Conservation (phyloP, 2,888 invertebrate species). For the Drosophila pseudotakahashii region DNA sequence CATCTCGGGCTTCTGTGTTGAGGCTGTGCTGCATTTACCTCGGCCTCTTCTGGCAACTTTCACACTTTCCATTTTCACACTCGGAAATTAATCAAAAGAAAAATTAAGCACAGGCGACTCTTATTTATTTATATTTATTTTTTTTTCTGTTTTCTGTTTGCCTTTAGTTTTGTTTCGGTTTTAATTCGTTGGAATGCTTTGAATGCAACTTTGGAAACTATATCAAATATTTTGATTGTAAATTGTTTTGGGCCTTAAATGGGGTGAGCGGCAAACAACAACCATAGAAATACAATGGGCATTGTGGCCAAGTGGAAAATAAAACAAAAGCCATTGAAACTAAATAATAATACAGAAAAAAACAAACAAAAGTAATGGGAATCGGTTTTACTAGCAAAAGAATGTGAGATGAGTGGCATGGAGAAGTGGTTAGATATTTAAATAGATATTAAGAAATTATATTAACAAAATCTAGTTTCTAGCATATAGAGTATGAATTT, state of each 20-base stretch:
- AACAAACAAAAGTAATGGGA: constrained; percentile 12
- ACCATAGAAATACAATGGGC: constrained; percentile 34
- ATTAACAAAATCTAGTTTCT: too few relatives aligned
- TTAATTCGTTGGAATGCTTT: constrained; percentile 32
- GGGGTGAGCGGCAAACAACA: constrained; percentile 27
- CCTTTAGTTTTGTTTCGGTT: constrained; percentile 24
- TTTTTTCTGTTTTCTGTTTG: neutral
- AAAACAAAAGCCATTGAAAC: constrained; percentile 48
- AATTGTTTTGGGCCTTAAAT: constrained; percentile 47
- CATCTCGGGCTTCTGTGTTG: constrained; percentile 32
- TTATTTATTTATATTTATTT: constrained; percentile 9
- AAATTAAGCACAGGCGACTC: constrained; percentile 45
- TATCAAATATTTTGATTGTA: constrained; percentile 51
- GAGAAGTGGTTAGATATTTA: too few relatives aligned
- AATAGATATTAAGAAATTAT: too few relatives aligned
- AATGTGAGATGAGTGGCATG: neutral
- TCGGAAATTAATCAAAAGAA: constrained; percentile 63
- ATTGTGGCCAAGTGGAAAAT: constrained; percentile 45
- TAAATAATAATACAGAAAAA: constrained; percentile 11
- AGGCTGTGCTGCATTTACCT: constrained; percentile 14
- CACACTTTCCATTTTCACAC: constrained; percentile 76
- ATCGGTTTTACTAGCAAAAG: constrained; percentile 6
- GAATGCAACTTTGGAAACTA: constrained; percentile 54
- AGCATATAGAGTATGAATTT: too few relatives aligned
- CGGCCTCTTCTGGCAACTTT: constrained; percentile 58